Evolutionary conservation across 2,113 vertebrate genomes (phyloP).

Genomic region (Megaceryle torquata): DNA sequence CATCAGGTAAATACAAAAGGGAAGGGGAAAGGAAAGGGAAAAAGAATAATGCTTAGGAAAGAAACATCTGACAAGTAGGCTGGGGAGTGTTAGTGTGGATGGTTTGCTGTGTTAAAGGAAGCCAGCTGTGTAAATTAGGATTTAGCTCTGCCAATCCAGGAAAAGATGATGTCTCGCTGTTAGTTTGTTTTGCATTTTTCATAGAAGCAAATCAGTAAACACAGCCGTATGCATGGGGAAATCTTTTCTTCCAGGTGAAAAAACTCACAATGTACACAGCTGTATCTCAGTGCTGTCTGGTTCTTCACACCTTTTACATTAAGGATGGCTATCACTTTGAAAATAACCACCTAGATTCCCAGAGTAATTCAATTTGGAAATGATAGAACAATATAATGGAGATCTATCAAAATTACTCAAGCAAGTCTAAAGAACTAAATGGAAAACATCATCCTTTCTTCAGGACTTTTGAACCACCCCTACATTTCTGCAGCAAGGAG

Average conservation of each 20-base stretch:
- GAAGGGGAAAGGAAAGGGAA: not conserved
- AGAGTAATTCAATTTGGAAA: not conserved
- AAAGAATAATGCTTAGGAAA: not conserved
- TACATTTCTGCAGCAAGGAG: not conserved
- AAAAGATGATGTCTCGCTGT: not conserved
- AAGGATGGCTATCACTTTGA: not conserved
- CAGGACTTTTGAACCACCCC: not conserved
- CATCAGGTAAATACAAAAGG: not conserved
- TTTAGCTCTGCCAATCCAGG: conserved; percentile 20
- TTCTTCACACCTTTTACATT: not conserved
- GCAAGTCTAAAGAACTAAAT: not conserved
- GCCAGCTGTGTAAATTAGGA: conserved; percentile 11
- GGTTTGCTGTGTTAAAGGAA: not conserved
- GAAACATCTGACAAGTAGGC: not conserved
- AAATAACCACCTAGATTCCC: not conserved
- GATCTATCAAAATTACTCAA: not conserved
- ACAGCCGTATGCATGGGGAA: not conserved
- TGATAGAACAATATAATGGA: not conserved
- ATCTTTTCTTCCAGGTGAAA: conserved; percentile 7
- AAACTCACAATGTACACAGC: not conserved
- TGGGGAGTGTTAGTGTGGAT: not conserved
- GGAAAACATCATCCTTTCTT: conserved; percentile 19
- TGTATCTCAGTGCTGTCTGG: not conserved
- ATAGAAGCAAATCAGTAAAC: conserved; percentile 1
- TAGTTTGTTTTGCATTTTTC: conserved; percentile 16